A percentile compares a stretch with the other conserved stretches of the same genome.
Conservation (phyloP, 2,797 vertebrate genomes). For the Euthynnus affinis region DNA sequence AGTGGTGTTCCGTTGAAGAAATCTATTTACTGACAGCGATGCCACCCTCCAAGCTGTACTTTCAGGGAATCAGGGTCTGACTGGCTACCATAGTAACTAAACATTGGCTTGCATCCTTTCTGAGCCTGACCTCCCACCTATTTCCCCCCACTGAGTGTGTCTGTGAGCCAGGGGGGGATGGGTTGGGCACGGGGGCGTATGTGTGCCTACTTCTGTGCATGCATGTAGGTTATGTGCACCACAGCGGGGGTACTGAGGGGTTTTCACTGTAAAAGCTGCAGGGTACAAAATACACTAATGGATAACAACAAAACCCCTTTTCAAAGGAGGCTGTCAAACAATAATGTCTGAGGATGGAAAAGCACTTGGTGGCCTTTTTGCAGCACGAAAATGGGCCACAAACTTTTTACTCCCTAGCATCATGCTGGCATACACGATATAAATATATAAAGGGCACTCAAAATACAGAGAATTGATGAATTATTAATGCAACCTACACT, state of each 20-base stretch:
- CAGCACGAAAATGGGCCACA: conserved; percentile 47
- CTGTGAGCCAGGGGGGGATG: conserved; percentile 21
- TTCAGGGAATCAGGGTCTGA: conserved; percentile 29
- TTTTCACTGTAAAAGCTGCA: conserved; percentile 77
- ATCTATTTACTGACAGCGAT: conserved; percentile 41
- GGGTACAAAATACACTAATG: conserved; percentile 77
- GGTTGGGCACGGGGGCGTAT: conserved; percentile 9
- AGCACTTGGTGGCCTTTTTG: conserved; percentile 71
- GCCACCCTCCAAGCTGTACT: conserved; percentile 20
- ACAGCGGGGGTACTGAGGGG: conserved; percentile 62
- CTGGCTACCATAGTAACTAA: conserved; percentile 77
- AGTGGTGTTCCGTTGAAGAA: conserved; percentile 42
- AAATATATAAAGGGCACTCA: conserved; percentile 64
- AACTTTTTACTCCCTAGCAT: conserved; percentile 55
- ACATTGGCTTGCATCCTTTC: conserved; percentile 47
- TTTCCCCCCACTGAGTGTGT: conserved; percentile 38
- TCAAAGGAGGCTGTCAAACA: conserved; percentile 61
- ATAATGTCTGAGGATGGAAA: conserved; percentile 54
- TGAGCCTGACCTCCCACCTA: conserved; percentile 56
- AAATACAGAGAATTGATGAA: conserved; percentile 57
- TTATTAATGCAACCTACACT: conserved; percentile 47
- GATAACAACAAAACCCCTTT: conserved; percentile 73
- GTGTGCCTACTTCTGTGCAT: conserved; percentile 37
- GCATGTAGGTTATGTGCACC: conserved; percentile 50
- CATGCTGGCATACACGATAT: conserved; percentile 47